A percentile compares a stretch with the other conserved stretches of the same genome.
phyloP scores from a whole-genome alignment of 2,888 invertebrate species.

The Sarcophaga carnaria region DNA sequence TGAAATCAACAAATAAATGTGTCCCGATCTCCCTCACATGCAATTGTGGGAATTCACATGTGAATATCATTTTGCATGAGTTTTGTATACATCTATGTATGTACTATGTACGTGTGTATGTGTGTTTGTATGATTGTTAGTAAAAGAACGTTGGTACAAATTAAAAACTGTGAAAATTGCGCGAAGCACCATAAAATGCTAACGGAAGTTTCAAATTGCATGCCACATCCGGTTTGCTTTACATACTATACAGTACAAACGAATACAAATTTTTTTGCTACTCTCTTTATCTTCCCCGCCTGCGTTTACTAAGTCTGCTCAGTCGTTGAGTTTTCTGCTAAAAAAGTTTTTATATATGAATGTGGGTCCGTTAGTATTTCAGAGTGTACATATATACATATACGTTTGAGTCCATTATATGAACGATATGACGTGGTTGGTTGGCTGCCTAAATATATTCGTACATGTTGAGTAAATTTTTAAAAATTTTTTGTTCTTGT shows the following conservation, averaged over 20 bases:
- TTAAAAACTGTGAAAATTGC: slow-evolving; percentile 68
- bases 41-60: slow-evolving; percentile 59
- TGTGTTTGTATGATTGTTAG: slow-evolving; percentile 22
- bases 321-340: neutral
- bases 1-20: slow-evolving; percentile 68
- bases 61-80: slow-evolving; percentile 26
- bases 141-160: slow-evolving; percentile 44
- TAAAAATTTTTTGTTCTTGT: neutral
- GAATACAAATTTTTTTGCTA: slow-evolving; percentile 33
- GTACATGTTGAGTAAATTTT: slow-evolving; percentile 9
- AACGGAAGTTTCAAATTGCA: slow-evolving; percentile 70
- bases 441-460: slow-evolving; percentile 21
- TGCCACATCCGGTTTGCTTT: slow-evolving; percentile 68
- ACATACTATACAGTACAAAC: slow-evolving; percentile 42
- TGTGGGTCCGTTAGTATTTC: neutral
- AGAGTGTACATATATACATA: neutral
- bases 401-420: slow-evolving; percentile 47
- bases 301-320: neutral
- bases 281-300: neutral
- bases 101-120: neutral
- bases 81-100: neutral
- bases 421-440: slow-evolving; percentile 51
- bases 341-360: neutral
- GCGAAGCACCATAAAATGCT: slow-evolving; percentile 67
- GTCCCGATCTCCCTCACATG: slow-evolving; percentile 57